A percentile compares a stretch with the other conserved stretches of the same genome.
Evolutionary conservation across 2,888 invertebrate genomes (phyloP).

Genomic region (Cetonia aurata): DNA sequence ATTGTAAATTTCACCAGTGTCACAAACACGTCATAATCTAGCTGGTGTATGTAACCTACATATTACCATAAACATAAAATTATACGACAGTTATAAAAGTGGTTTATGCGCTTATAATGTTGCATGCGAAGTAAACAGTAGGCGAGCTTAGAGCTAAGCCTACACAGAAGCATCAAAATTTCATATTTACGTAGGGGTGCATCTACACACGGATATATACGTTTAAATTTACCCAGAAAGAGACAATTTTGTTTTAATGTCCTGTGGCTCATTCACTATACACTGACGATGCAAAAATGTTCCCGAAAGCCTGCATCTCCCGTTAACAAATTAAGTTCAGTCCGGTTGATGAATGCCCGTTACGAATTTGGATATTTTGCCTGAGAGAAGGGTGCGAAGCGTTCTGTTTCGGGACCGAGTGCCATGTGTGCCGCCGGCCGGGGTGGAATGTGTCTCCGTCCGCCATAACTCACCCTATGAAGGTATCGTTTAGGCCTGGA

Average conservation of each 20-base stretch:
- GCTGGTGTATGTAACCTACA: conserved; percentile 18
- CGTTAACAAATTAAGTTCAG: conserved; percentile 38
- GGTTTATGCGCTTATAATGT: conserved; percentile 25
- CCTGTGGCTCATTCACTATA: conserved; percentile 11
- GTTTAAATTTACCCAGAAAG: conserved; percentile 3
- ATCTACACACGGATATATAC: conserved; percentile 12
- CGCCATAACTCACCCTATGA: conserved; percentile 41
- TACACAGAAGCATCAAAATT: conserved; percentile 23
- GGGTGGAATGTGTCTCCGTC: conserved; percentile 41
- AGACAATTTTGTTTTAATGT: conserved; percentile 32
- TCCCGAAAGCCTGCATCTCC: conserved; percentile 2
- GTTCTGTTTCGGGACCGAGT: conserved; percentile 19
- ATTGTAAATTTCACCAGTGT: not conserved
- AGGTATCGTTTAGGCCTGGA: conserved; percentile 44
- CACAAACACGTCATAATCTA: conserved; percentile 19
- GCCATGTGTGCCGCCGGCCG: conserved; percentile 32
- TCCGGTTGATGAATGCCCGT: conserved; percentile 28
- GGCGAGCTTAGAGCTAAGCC: conserved; percentile 5
- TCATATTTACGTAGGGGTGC: not conserved
- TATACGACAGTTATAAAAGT: conserved; percentile 36
- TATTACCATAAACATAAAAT: conserved; percentile 13
- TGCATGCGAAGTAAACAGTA: conserved; percentile 28
- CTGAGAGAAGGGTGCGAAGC: conserved; percentile 28
- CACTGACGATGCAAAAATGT: conserved; percentile 22
- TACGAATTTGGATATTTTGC: conserved; percentile 34